Evolutionary conservation across 2,888 invertebrate genomes (phyloP).

Genomic region (Nomada goodeniana): DNA sequence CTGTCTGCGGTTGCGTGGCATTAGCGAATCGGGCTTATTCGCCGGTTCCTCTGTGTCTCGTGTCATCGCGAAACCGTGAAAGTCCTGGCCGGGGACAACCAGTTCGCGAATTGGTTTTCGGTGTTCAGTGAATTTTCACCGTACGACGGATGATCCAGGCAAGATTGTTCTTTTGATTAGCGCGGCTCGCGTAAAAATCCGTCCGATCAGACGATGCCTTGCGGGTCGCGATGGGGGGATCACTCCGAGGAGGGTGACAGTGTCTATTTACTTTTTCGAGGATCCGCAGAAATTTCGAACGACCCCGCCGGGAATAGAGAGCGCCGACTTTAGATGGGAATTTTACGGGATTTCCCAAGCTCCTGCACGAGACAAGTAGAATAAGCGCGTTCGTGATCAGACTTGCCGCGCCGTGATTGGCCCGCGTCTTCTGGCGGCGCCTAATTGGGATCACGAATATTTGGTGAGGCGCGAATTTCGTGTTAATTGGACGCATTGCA

Average conservation of each 20-base stretch:
- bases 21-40: conserved; percentile 68
- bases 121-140: conserved; percentile 54
- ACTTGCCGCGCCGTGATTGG: background rate
- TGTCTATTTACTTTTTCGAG: conserved; percentile 29
- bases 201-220: too few relatives aligned
- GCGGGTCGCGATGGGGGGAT: background rate
- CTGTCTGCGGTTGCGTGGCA: conserved; percentile 70
- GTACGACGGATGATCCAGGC: conserved; percentile 50
- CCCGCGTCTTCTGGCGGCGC: background rate
- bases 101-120: conserved; percentile 59
- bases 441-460: conserved; percentile 29
- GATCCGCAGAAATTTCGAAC: conserved; percentile 28
- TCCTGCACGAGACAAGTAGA: conserved; percentile 23
- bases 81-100: conserved; percentile 45
- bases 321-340: background rate
- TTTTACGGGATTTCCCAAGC: conserved; percentile 3
- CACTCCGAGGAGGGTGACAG: background rate
- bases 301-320: background rate
- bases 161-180: background rate
- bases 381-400: conserved; percentile 17
- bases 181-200: too few relatives aligned
- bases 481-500: conserved; percentile 33
- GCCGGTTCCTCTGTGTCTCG: conserved; percentile 9
- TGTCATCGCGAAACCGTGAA: conserved; percentile 58
- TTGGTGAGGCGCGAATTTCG: conserved; percentile 25